Percentiles rank a stretch among this genome's conserved stretches.
Conservation (phyloP, 1,140 invertebrate species). For the Ylistrum balloti region DNA sequence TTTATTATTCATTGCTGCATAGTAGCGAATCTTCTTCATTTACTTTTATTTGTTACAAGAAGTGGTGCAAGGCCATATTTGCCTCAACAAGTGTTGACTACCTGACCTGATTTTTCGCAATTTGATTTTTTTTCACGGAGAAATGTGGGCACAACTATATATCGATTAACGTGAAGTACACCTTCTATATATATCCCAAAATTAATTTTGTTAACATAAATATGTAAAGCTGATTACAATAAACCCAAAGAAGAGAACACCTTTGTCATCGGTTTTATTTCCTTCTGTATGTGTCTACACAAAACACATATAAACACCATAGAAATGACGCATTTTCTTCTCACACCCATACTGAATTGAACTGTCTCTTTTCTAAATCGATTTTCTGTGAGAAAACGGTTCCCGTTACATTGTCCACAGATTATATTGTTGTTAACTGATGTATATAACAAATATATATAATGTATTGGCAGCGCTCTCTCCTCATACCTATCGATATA, state of each 20-base stretch:
- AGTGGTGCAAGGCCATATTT: neutral
- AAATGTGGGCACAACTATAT: neutral
- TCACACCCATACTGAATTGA: neutral
- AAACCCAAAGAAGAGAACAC: neutral
- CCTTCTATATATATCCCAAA: neutral
- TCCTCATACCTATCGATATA: neutral
- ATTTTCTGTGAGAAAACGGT: neutral
- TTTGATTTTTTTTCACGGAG: neutral
- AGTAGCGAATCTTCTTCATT: neutral
- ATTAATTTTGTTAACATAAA: neutral
- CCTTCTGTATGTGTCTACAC: neutral
- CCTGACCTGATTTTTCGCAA: neutral
- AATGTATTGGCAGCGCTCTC: neutral
- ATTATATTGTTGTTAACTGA: neutral
- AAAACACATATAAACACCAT: neutral
- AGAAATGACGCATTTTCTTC: neutral
- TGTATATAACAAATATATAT: neutral
- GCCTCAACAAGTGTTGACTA: neutral
- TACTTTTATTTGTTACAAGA: too few species aligned
- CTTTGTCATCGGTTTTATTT: conserved; percentile 25
- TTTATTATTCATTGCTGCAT: neutral
- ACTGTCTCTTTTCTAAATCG: neutral
- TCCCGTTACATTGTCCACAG: neutral
- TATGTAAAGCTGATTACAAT: neutral
- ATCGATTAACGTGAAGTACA: neutral